Evolutionary conservation across 2,797 vertebrate species (phyloP), one percentile per base, ranked within the genome.

Genomic region (Tympanoctomys barrerae): DNA sequence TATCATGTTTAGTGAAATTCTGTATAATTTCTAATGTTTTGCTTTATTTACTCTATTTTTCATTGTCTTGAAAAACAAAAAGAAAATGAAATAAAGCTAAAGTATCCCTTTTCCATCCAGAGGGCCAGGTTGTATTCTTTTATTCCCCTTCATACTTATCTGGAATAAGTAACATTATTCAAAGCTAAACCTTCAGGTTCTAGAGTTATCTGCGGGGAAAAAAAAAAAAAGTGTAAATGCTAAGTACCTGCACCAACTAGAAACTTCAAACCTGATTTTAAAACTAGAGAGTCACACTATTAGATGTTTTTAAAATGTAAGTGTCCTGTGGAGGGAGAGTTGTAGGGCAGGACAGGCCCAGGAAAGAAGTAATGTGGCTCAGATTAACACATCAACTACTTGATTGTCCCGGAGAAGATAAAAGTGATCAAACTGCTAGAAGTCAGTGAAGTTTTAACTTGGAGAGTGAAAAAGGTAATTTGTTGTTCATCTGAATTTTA

Each of bases 101-200:
- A 89, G 26, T 8, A 62, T 52, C 16, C 4, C 61, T 36, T 79
- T 64, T 88, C 8, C 8, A 78, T 73, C 18, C 59, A 49, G 5
- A 93, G 21, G 36, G 6, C 16, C 46, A 80, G 89, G 7, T 7
- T 42, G 62, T 59, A 10, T 64, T 33, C 19, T 36, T 68, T 88
- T 28, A 10, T 2, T 11, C 6, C 7, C 77, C 4, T 18, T 87
- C 19, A 33, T 3, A 36, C 8, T 79, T 91, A 75, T 16, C 24
- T 85, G 68, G 18, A 88, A 90, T 52, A 87, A 73, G 13, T 82
- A 87, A 39, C 71, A 49, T 62, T 57, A 57, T 84, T 95, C 36
- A 92, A 89, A 84, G 22, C 18, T 85, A 5, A 89, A 82, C 1
- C 4, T 93, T 66, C 31, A 92, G 39, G 21, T 92, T 91, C 36